phyloP scores from a whole-genome alignment of 2,888 invertebrate genomes.

The Chymomyza amoena region DNA sequence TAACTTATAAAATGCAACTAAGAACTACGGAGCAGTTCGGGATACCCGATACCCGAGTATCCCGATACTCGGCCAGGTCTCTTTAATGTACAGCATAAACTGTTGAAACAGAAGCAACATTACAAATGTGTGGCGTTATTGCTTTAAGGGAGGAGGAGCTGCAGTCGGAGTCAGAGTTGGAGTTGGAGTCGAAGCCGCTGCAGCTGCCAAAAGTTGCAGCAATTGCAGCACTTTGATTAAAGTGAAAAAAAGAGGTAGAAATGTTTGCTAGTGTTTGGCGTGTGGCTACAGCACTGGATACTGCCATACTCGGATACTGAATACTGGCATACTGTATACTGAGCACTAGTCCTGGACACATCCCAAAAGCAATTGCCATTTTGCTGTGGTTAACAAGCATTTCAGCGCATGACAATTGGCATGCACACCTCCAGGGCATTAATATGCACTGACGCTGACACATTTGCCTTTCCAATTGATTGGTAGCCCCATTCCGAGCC shows the following conservation, averaged over 20 bases:
- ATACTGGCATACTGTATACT: not conserved
- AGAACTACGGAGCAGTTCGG: slow-evolving; percentile 12
- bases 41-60: not conserved
- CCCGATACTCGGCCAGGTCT: slow-evolving; percentile 3
- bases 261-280: not conserved
- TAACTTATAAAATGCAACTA: slow-evolving; percentile 70
- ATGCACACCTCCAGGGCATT: slow-evolving; percentile 74
- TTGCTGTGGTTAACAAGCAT: slow-evolving; percentile 69
- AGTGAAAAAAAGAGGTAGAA: slow-evolving; percentile 34
- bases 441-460: slow-evolving; percentile 59
- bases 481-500: slow-evolving; percentile 12
- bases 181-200: not conserved
- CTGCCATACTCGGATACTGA: too few relatives aligned
- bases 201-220: slow-evolving; percentile 27
- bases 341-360: not conserved
- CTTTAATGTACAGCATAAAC: slow-evolving; percentile 45
- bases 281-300: not conserved
- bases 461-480: slow-evolving; percentile 30
- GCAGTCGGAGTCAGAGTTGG: slow-evolving; percentile 14
- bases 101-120: slow-evolving; percentile 74
- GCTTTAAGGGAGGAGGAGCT: slow-evolving; percentile 71
- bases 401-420: slow-evolving; percentile 76
- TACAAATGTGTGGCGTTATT: slow-evolving; percentile 77
- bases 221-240: slow-evolving; percentile 68
- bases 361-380: slow-evolving; percentile 58